Evolutionary conservation across 1,140 invertebrate genomes (phyloP), one percentile per base, ranked within the genome.

Genomic region (Aphelenchoides fujianensis): DNA sequence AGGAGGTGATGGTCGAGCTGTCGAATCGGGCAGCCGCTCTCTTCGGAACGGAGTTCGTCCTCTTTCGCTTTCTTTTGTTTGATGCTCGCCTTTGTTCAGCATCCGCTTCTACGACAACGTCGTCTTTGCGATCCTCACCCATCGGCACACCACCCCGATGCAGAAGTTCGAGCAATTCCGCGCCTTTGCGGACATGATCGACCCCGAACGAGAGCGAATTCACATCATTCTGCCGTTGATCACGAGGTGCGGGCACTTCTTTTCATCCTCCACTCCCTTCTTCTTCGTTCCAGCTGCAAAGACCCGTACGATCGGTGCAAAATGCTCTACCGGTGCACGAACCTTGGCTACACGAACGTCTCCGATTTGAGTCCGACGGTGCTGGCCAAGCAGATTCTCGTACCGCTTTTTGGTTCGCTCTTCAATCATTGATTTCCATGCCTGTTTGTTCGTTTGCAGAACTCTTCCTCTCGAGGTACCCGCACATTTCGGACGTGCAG

Each of bases 51-150:
- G 63, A 66, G 63, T 59, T 30, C 28, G 55, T 19, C 5, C 5
- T 7, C 7, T 5, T 5, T 30, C 5, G 23, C 34, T 2, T 19
- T 16, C 23, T 66, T 66, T 12, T 32, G 12, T 16, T 41, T 30
- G 1, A 7, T 7, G 5, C 23, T 7, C 23, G 7, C 5, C 34
- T 59, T 59, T 59, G n/a, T n/a, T n/a, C n/a, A 59, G 55, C 7
- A 19, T 19, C 7, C 67, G 69, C 9, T 70, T 70, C 54, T 64
- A 70, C 54, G 69, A 70, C 54, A 12, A 70, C 23, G 12, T 70
- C 34, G 31, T 48, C 3, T 57, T 69, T 2, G 55, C 67, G 16
- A 57, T 69, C 61, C 36, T 69, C 28, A 66, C 3, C 1, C 61
- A 30, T 12, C 37, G 41, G 61, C n/a, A 23, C 7, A 57, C 31